Evolutionary conservation across 2,888 invertebrate species (phyloP), one percentile per base, ranked within the genome.

Genomic region (Taphrorychus bicolor): DNA sequence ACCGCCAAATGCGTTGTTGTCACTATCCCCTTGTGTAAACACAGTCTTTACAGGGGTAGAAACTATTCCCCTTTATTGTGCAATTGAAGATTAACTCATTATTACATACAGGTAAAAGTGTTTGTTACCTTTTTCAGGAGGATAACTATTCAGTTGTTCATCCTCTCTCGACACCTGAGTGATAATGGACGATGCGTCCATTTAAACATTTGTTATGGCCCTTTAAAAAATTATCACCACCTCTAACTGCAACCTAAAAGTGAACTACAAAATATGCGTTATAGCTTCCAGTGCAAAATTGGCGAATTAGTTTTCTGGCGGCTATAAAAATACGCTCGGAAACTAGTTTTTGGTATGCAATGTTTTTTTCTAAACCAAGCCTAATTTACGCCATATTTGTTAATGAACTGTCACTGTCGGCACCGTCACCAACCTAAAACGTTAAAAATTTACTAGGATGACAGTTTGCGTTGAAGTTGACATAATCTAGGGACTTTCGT

Each of bases 171-270:
- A 93, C 89, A 95, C 96, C 91, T 95, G 95, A 87, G 95, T 95
- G 87, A 96, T 96, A 89, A 96, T 95, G 92, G 95, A 96, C 93
- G 95, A 93, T 91, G 94, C 94, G 94, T 96, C 96, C 96, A 95
- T 95, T 91, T 87, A 87, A 87, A 88, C 89, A 89, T 89, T 88
- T 86, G 87, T 82, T 85, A 78, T 68, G 64, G 67, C 66, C 67
- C 71, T 66, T 66, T 65, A 52, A n/a, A 52, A 69, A 53, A 16
- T 19, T 68, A 59, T 41, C 62, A 48, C 62, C 45, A 63, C 42
- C 24, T 23, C 57, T 61, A 52, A 61, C 32, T 32, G 32, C 16
- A n/a, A 11, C 19, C 3, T 18, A 5, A 5, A n/a, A 18, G 21
- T 51, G 7, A 18, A 21, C 11, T 2, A 9, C n/a, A 7, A 32